Evolutionary conservation across 1,140 invertebrate species (phyloP), one percentile per base, ranked within the genome.

Genomic region (Cydia pomonella): DNA sequence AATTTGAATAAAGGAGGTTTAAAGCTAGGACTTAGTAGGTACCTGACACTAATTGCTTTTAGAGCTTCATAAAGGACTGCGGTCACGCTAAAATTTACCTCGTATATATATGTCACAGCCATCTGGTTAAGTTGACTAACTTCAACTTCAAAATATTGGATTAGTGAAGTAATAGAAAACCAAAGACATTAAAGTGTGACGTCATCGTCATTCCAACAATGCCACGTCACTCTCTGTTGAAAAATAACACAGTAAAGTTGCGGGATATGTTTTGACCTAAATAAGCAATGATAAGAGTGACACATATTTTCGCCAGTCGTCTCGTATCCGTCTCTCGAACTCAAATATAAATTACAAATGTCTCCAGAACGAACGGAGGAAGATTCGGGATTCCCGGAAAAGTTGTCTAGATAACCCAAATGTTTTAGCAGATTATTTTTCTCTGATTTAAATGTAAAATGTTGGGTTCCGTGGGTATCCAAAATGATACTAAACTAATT

Each of bases 311-410:
- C 53, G 7, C 53, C 53, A 59, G 53, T 59, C 53, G 4, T 3
- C 18, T 23, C 21, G 53, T 23, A 59, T 59, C 53, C 23, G 21
- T 59, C 50, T 53, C 50, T 18, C 50, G 1, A 53, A 21, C n/a
- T 53, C 21, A 23, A 59, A 59, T 59, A 12, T 59, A 59, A n/a
- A 59, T 59, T 59, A 59, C 16, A 59, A 59, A 59, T 59, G 18
- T 59, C 53, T 23, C n/a, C 18, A 4, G n/a, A 59, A 2, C 2
- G n/a, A 59, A 2, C 2, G 53, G 53, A 59, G 47, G 6, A 50
- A 18, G 3, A 50, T 23, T 59, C 53, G 16, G 21, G 47, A 50
- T 23, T 59, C 53, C 21, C 53, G 53, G 21, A 59, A 59, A 59
- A 23, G 7, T 59, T n/a, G 6, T 18, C 21, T 7, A 23, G 53